A percentile compares a stretch with the other conserved stretches of the same genome.
These are phyloP conservation scores for Dolichoris vasculosae DNA, from an alignment of 1,140 invertebrate species.

Conservation along the genomic window DNA sequence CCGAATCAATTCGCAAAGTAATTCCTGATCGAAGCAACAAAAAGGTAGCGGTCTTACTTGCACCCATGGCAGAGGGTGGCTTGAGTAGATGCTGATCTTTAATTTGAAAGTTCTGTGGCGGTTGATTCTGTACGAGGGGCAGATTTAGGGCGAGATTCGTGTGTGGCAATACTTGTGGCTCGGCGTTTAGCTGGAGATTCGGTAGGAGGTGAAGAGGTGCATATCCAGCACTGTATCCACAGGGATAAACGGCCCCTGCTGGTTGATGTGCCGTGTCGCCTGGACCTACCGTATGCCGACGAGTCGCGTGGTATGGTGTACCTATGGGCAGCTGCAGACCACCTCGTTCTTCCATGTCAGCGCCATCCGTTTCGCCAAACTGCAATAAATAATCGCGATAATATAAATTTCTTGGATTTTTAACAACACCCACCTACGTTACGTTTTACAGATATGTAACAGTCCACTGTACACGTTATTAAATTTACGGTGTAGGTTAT, in stretches of 20 bases:
- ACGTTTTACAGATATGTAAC: too few relatives aligned
- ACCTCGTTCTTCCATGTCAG: constrained; percentile 76
- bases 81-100: constrained; percentile 96
- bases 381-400: constrained; percentile 58
- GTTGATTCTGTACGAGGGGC: constrained; percentile 84
- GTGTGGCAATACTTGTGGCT: constrained; percentile 75
- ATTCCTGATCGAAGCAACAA: too few relatives aligned
- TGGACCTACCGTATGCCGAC: constrained; percentile 94
- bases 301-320: constrained; percentile 74
- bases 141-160: constrained; percentile 84
- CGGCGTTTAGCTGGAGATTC: constrained; percentile 66
- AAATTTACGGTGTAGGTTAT: too few relatives aligned
- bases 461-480: too few relatives aligned
- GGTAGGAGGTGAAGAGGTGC: constrained; percentile 65
- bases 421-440: too few relatives aligned
- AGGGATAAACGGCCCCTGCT: constrained; percentile 65
- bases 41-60: constrained; percentile 77
- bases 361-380: constrained; percentile 80
- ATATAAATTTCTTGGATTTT: neutral
- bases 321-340: constrained; percentile 67
- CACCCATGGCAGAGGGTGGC: constrained; percentile 90
- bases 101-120: constrained; percentile 88
- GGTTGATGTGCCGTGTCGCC: constrained; percentile 88
- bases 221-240: constrained; percentile 67
- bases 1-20: too few relatives aligned